Percentiles rank a stretch among this genome's conserved stretches.
Conservation (phyloP, 2,888 invertebrate genomes). For the Amaurobius ferox region DNA sequence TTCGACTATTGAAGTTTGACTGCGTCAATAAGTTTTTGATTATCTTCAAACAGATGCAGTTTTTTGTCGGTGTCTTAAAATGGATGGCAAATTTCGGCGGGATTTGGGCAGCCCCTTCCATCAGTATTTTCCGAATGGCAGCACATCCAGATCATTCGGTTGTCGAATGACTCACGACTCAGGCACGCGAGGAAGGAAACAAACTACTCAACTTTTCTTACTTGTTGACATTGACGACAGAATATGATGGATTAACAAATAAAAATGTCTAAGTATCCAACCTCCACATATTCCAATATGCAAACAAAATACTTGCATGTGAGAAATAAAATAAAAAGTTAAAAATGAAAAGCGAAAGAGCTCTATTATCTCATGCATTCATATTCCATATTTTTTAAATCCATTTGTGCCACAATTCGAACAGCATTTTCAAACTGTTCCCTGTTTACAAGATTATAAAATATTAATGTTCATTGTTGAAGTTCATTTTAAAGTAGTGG, state of each 20-base stretch:
- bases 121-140: conserved; percentile 58
- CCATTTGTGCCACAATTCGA: too few species aligned
- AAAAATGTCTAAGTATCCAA: neutral
- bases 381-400: too few species aligned
- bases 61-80: too few species aligned
- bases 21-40: too few species aligned
- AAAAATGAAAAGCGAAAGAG: neutral
- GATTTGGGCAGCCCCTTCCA: conserved; percentile 32
- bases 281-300: neutral
- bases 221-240: conserved; percentile 15
- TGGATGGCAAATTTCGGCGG: conserved; percentile 10
- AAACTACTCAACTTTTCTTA: conserved; percentile 13
- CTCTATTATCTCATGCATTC: too few species aligned
- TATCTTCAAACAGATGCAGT: too few species aligned
- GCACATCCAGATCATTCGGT: conserved; percentile 68
- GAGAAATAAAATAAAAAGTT: neutral
- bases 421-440: too few species aligned
- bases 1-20: too few species aligned
- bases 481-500: too few species aligned
- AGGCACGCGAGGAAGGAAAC: conserved; percentile 25
- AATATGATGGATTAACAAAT: neutral
- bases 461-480: too few species aligned
- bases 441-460: too few species aligned
- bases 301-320: neutral
- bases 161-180: conserved; percentile 51